Evolutionary conservation across 1,140 invertebrate species (phyloP).

Genomic region (Caenorhabditis remanei): DNA sequence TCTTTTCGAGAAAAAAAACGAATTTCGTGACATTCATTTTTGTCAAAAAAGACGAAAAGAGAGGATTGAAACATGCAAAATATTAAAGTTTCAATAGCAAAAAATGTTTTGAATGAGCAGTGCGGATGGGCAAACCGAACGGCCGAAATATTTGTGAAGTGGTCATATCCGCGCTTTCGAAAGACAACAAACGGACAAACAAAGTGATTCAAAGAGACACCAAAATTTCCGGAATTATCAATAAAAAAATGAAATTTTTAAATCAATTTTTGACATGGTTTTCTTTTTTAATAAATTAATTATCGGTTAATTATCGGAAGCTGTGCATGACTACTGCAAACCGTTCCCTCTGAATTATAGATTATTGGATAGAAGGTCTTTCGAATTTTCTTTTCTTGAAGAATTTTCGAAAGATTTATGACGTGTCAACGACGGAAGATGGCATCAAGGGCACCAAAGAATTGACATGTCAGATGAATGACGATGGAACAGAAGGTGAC

Average conservation of each 20-base stretch:
- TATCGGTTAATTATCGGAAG: too few relatives aligned
- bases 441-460: conserved; percentile 9
- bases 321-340: too few relatives aligned
- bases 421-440: not conserved
- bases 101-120: not conserved
- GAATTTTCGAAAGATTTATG: conserved; percentile 2
- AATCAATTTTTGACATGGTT: not conserved
- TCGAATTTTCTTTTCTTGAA: too few relatives aligned
- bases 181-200: conserved; percentile 48
- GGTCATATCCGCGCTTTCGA: conserved; percentile 49
- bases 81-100: not conserved
- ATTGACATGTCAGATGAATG: not conserved
- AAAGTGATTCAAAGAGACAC: conserved; percentile 7
- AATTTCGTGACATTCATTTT: conserved; percentile 25
- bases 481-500: not conserved
- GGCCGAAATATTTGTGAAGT: conserved; percentile 45
- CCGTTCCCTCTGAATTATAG: not conserved
- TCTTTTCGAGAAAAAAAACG: not conserved
- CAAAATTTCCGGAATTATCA: conserved; percentile 11
- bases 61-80: conserved; percentile 16
- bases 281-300: not conserved
- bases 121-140: not conserved
- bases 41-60: conserved; percentile 7
- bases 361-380: too few relatives aligned
- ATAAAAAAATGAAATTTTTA: not conserved